These are phyloP conservation scores for Temnothorax longispinosus DNA, from an alignment of 1,140 invertebrate genomes.

Conservation along the genomic window DNA sequence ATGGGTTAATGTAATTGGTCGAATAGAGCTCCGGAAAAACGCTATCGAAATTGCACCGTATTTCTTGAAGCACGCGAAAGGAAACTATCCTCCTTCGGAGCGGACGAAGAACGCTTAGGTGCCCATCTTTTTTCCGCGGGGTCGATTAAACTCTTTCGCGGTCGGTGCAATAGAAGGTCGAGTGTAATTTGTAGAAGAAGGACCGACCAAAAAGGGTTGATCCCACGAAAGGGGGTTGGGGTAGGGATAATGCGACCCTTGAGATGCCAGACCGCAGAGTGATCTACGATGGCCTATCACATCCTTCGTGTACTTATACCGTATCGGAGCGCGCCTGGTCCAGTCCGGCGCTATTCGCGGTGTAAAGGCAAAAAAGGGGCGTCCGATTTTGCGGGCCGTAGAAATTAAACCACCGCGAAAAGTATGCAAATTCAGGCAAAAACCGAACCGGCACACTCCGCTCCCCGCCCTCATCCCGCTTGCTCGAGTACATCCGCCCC, in stretches of 20 bases:
- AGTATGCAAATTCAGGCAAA: slow-evolving; percentile 74
- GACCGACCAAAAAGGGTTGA: slow-evolving; percentile 82
- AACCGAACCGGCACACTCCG: slow-evolving; percentile 70
- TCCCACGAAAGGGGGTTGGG: slow-evolving; percentile 59
- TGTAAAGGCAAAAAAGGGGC: slow-evolving; percentile 34
- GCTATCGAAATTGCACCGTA: slow-evolving; percentile 26
- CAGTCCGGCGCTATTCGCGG: slow-evolving; percentile 47
- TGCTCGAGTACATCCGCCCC: slow-evolving; percentile 61
- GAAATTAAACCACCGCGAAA: slow-evolving; percentile 71
- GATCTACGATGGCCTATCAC: slow-evolving; percentile 81
- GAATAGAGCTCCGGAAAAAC: background rate
- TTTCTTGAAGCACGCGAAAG: slow-evolving; percentile 36
- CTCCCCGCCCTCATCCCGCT: slow-evolving; percentile 53
- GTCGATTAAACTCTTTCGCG: slow-evolving; percentile 82
- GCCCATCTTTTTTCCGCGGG: slow-evolving; percentile 76
- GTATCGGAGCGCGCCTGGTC: slow-evolving; percentile 54
- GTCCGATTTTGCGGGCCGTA: slow-evolving; percentile 47
- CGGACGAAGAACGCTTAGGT: slow-evolving; percentile 66
- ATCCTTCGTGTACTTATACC: slow-evolving; percentile 79
- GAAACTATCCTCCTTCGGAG: slow-evolving; percentile 27
- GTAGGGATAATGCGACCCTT: slow-evolving; percentile 83
- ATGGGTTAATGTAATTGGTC: background rate
- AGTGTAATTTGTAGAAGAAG: slow-evolving; percentile 83
- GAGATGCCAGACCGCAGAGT: slow-evolving; percentile 82
- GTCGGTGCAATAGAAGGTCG: slow-evolving; percentile 67